Evolutionary conservation across 1,140 invertebrate genomes (phyloP).

Genomic region (Fopius arisanus): DNA sequence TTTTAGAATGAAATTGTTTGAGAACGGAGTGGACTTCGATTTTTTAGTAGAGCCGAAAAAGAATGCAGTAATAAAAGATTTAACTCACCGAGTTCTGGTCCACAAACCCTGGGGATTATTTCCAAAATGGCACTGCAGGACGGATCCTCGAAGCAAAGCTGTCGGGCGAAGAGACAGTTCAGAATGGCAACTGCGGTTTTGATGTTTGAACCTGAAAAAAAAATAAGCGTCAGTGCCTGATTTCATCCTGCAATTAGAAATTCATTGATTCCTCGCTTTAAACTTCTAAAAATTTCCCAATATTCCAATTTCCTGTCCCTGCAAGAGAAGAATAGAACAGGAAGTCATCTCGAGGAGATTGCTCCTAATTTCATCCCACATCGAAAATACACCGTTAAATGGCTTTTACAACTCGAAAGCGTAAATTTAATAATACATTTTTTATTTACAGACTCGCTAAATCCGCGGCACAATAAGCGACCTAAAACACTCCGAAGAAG

Average conservation of each 20-base stretch:
- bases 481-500: background rate
- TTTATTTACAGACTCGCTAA: no score
- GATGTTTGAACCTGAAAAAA: slow-evolving; percentile 73
- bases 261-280: no score
- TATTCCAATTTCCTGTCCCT: no score
- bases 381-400: no score
- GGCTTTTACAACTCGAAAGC: no score
- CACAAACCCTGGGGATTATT: slow-evolving; percentile 87
- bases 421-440: no score
- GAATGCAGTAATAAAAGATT: background rate
- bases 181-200: slow-evolving; percentile 79
- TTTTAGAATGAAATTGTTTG: background rate
- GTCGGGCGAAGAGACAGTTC: slow-evolving; percentile 83
- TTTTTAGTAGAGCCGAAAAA: no score
- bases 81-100: slow-evolving; percentile 83
- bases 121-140: slow-evolving; percentile 88
- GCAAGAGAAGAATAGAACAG: no score
- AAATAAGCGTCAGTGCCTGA: slow-evolving; percentile 28
- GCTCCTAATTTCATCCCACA: no score
- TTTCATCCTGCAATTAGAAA: no score
- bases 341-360: no score
- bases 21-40: background rate
- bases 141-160: slow-evolving; percentile 85
- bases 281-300: no score
- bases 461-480: background rate